These are phyloP conservation scores for Balearica regulorum DNA, from an alignment of 2,797 vertebrate species.

Conservation along the genomic window DNA sequence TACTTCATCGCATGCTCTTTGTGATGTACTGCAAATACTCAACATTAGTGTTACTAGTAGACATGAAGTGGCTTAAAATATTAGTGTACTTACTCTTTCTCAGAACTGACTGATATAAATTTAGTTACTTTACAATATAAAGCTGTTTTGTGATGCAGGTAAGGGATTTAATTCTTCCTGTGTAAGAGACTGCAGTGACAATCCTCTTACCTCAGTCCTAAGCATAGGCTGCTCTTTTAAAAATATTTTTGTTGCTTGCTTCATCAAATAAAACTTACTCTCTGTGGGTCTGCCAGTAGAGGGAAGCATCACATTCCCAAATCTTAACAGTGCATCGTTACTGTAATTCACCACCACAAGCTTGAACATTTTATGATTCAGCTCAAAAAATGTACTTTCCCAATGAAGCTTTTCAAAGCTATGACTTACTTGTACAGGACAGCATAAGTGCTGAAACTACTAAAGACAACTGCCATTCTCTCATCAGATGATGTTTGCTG, in stretches of 20 bases:
- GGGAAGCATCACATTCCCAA: slow-evolving; percentile 27
- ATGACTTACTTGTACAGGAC: too few species aligned
- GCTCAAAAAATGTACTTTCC: fast-evolving
- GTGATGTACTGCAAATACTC: not conserved
- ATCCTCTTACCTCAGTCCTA: not conserved
- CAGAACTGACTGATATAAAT: not conserved
- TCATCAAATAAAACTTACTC: not conserved
- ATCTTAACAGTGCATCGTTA: fast-evolving
- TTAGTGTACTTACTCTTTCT: not conserved
- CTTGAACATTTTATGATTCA: fast-evolving
- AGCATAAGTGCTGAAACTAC: not conserved
- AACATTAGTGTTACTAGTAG: not conserved
- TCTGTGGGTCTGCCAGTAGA: not conserved
- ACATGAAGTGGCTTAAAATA: not conserved
- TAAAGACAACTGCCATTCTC: too few species aligned
- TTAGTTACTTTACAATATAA: not conserved
- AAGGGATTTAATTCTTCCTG: not conserved
- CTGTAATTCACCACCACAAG: fast-evolving
- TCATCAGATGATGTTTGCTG: not conserved
- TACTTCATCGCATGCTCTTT: not conserved
- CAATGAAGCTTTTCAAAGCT: not conserved
- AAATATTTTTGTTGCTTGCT: not conserved
- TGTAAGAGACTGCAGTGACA: not conserved
- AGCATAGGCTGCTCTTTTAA: not conserved
- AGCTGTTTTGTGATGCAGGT: not conserved